phyloP scores from a whole-genome alignment of 2,113 vertebrate species.

The Mustela nigripes region DNA sequence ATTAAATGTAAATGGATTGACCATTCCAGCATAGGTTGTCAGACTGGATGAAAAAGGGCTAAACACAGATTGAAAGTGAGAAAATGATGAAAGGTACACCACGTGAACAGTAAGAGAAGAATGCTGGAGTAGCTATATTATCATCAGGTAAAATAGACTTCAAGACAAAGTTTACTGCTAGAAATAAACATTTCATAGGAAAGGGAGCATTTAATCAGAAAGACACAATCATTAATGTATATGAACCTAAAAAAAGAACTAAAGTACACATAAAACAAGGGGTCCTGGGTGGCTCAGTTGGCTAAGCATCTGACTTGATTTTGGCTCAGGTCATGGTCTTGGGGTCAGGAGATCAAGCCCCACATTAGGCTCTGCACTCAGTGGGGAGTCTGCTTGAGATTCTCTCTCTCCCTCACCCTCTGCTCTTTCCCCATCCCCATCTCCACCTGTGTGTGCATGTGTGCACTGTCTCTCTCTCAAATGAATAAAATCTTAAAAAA shows the following conservation, averaged over 20 bases:
- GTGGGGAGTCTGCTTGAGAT: not conserved
- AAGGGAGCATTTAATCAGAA: not conserved
- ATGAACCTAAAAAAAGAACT: not conserved
- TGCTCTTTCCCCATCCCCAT: not conserved
- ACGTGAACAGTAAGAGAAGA: not conserved
- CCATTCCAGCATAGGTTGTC: not conserved
- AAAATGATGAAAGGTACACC: not conserved
- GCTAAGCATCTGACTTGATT: not conserved
- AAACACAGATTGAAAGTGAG: not conserved
- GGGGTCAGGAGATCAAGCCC: not conserved
- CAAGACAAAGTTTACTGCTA: not conserved
- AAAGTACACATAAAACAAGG: not conserved
- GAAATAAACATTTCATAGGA: not conserved
- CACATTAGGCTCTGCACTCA: not conserved
- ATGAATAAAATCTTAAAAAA: too few species aligned
- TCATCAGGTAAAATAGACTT: not conserved
- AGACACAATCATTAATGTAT: not conserved
- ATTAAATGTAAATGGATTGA: not conserved
- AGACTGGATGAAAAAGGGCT: not conserved
- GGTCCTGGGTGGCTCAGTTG: not conserved
- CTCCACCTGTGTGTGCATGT: not conserved
- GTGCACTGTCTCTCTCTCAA: not conserved
- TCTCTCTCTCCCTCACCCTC: not conserved
- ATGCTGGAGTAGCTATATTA: not conserved
- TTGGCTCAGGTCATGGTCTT: not conserved